Percentiles rank a stretch among this genome's conserved stretches.
These are phyloP conservation scores for Holothuria glaberrima DNA, from an alignment of 35 echinoderm and acorn worm genomes.

Conservation along the genomic window DNA sequence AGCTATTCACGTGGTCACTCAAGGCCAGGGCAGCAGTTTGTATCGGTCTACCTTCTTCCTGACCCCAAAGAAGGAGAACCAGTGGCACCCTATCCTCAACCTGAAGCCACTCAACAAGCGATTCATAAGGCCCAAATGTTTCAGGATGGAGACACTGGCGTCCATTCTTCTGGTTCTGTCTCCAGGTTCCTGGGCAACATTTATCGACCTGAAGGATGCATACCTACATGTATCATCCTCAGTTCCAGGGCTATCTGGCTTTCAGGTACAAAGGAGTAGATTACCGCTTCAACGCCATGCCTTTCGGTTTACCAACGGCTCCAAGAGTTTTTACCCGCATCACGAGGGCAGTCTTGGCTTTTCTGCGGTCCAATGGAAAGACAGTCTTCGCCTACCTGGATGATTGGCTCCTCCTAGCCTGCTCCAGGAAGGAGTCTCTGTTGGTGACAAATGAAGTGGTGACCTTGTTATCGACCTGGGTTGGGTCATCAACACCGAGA, in stretches of 20 bases:
- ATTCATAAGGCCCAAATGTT: not conserved
- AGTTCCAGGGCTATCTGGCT: not conserved
- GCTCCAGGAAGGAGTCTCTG: not conserved
- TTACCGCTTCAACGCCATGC: too few relatives aligned
- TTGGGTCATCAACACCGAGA: constrained; percentile 56
- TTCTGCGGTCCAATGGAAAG: too few relatives aligned
- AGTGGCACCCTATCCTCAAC: constrained; percentile 53
- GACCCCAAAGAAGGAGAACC: constrained; percentile 3
- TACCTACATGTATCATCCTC: not conserved
- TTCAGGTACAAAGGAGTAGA: too few relatives aligned
- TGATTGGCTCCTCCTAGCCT: not conserved
- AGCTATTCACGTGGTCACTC: not conserved
- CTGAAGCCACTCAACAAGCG: constrained; percentile 56
- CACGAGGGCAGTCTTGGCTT: too few relatives aligned
- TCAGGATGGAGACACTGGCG: constrained; percentile 61
- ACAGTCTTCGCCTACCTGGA: too few relatives aligned
- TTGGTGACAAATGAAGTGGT: not conserved
- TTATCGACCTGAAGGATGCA: not conserved
- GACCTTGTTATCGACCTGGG: constrained; percentile 7
- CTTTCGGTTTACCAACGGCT: too few relatives aligned
- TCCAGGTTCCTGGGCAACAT: not conserved
- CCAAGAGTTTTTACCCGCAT: too few relatives aligned
- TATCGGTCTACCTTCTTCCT: constrained; percentile 40
- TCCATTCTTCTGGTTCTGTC: not conserved
- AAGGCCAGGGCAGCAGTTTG: not conserved